phyloP scores from a whole-genome alignment of 2,113 vertebrate species.

The Oncorhynchus tshawytscha region DNA sequence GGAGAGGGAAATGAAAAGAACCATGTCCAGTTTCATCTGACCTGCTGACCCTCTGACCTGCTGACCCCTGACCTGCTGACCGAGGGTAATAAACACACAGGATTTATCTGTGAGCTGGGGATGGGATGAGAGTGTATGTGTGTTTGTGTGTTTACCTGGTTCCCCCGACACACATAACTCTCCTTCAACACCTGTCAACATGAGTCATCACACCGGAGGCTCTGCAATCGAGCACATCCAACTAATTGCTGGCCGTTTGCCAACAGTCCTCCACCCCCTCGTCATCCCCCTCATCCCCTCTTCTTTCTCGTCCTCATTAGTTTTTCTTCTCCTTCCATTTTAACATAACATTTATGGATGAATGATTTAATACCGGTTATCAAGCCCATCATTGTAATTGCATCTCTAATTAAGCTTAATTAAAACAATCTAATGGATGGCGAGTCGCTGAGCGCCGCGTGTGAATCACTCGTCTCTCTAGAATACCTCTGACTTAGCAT shows the following conservation, averaged over 20 bases:
- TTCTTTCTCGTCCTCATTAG: conserved; percentile 23
- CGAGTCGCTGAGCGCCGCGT: conserved; percentile 81
- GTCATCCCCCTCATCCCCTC: conserved; percentile 20
- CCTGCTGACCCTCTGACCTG: no score
- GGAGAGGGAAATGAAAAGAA: conserved; percentile 43
- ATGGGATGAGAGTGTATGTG: conserved; percentile 34
- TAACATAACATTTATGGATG: conserved; percentile 95
- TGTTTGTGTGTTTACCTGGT: conserved; percentile 20
- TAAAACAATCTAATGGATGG: conserved; percentile 92
- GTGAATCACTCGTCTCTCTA: conserved; percentile 68
- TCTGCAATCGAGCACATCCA: conserved; percentile 81
- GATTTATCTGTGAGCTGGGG: conserved; percentile 61
- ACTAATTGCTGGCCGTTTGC: conserved; percentile 86
- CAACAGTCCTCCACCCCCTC: conserved; percentile 48
- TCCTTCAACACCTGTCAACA: conserved; percentile 73
- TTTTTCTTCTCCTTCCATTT: conserved; percentile 69
- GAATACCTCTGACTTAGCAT: conserved; percentile 61
- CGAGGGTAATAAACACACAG: conserved; percentile 60
- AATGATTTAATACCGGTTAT: conserved; percentile 96
- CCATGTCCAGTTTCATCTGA: conserved; percentile 64
- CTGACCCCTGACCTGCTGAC: conserved; percentile 42
- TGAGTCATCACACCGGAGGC: conserved; percentile 72
- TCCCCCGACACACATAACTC: conserved; percentile 59
- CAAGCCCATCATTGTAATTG: conserved; percentile 95
- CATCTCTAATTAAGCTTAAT: conserved; percentile 97